Conservation (phyloP, 2,113 vertebrate genomes). For the Hippocampus mohnikei region DNA sequence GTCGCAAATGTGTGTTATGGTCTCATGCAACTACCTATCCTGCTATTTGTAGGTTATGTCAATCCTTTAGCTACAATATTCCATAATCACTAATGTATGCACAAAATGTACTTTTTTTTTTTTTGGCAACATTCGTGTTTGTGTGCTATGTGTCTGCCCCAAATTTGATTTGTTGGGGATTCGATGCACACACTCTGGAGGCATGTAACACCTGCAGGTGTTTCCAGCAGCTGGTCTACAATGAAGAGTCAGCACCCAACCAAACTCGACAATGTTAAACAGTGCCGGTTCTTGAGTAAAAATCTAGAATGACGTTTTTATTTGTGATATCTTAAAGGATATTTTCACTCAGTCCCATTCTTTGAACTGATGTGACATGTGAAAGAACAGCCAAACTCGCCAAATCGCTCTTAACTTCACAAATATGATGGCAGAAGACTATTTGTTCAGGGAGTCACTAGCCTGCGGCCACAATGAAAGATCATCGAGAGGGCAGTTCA, state of each 20-base stretch:
- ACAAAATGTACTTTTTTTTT: not conserved
- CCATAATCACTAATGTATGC: too few species aligned
- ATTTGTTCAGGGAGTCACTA: constrained; percentile 15
- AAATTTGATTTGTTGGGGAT: not conserved
- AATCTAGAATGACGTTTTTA: not conserved
- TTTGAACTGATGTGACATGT: not conserved
- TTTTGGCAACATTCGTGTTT: not conserved
- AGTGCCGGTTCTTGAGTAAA: not conserved
- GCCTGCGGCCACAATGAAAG: constrained; percentile 28
- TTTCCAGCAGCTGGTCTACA: not conserved
- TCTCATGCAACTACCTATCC: not conserved
- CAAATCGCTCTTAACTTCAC: constrained; percentile 13
- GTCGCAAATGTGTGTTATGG: not conserved
- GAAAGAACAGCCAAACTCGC: not conserved
- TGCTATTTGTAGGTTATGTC: not conserved
- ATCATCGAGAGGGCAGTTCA: constrained; percentile 40
- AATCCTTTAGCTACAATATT: not conserved
- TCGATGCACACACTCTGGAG: not conserved
- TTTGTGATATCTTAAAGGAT: not conserved
- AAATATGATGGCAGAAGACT: constrained; percentile 28
- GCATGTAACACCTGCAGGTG: not conserved
- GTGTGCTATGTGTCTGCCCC: not conserved
- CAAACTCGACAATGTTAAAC: not conserved
- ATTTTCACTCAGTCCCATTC: not conserved
- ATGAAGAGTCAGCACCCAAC: not conserved